phyloP scores from a whole-genome alignment of 2,888 invertebrate genomes.

The Acleris cristana region DNA sequence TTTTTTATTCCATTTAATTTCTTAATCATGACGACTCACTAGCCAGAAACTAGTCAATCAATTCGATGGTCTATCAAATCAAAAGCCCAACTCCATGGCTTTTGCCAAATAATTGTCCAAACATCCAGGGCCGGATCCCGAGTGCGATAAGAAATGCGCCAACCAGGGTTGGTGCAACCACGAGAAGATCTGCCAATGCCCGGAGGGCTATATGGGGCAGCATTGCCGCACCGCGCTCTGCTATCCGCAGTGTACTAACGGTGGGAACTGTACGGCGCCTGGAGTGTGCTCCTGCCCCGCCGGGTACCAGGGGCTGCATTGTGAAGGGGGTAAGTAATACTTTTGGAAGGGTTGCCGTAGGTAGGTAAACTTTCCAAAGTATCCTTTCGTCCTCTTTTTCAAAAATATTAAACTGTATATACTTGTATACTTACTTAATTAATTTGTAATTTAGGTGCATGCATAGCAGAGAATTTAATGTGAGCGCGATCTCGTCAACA shows the following conservation, averaged over 20 bases:
- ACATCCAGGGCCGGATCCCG: constrained; percentile 90
- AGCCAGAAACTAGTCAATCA: too few relatives aligned
- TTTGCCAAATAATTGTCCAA: constrained; percentile 11
- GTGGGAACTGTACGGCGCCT: constrained; percentile 95
- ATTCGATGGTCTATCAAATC: neutral
- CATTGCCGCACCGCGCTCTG: constrained; percentile 95
- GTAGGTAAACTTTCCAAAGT: too few relatives aligned
- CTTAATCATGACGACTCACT: too few relatives aligned
- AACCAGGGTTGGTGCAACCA: constrained; percentile 93
- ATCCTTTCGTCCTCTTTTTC: too few relatives aligned
- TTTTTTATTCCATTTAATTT: too few relatives aligned
- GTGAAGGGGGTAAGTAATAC: constrained; percentile 96
- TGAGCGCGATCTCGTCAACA: too few relatives aligned
- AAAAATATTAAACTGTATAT: too few relatives aligned
- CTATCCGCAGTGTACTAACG: constrained; percentile 96
- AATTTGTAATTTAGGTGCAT: too few relatives aligned
- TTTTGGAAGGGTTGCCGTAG: too few relatives aligned
- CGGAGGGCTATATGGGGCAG: constrained; percentile 95
- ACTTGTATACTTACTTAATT: too few relatives aligned
- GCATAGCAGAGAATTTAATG: too few relatives aligned
- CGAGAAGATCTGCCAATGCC: constrained; percentile 93
- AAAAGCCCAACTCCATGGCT: neutral
- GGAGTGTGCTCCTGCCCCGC: constrained; percentile 94
- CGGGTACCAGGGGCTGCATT: constrained; percentile 95
- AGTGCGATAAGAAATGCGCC: constrained; percentile 93